Percentiles rank a stretch among this genome's conserved stretches.
Evolutionary conservation across 1,140 invertebrate species (phyloP).

Genomic region (Sesamia nonagrioides): DNA sequence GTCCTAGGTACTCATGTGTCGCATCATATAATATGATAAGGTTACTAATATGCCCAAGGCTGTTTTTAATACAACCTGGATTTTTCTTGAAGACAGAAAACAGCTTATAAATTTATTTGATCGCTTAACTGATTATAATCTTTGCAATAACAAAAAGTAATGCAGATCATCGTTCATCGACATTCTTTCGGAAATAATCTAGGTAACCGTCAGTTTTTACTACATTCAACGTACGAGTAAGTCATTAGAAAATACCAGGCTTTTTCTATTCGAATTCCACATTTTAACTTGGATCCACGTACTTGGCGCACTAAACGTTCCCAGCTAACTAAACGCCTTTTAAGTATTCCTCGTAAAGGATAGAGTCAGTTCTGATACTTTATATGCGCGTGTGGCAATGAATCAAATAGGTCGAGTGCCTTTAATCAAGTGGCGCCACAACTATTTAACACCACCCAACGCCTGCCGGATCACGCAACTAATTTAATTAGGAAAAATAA

Average conservation of each 20-base stretch:
- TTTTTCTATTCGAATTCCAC: conserved; percentile 22
- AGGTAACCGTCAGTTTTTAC: conserved; percentile 20
- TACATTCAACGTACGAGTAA: conserved; percentile 6
- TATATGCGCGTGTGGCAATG: conserved; percentile 29
- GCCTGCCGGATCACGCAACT: conserved; percentile 30
- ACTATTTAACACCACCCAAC: conserved; percentile 33
- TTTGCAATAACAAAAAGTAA: conserved; percentile 4
- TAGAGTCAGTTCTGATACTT: not conserved
- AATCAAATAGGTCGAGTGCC: conserved; percentile 34
- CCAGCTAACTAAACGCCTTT: conserved; percentile 32
- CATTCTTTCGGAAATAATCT: conserved; percentile 4
- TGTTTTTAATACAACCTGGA: too few relatives aligned
- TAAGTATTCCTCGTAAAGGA: conserved; percentile 29
- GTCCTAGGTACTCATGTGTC: too few relatives aligned
- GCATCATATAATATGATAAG: too few relatives aligned
- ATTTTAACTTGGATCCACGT: conserved; percentile 16
- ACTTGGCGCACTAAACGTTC: conserved; percentile 17
- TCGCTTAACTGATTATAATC: not conserved
- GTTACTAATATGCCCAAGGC: too few relatives aligned
- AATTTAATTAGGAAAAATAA: conserved; percentile 42
- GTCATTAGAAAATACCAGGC: conserved; percentile 31
- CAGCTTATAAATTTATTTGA: not conserved
- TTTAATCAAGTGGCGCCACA: conserved; percentile 33
- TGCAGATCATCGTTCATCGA: not conserved
- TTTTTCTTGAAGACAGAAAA: too few relatives aligned